Conservation (phyloP, 2,113 vertebrate species). For the Acanthochromis polyacanthus region DNA sequence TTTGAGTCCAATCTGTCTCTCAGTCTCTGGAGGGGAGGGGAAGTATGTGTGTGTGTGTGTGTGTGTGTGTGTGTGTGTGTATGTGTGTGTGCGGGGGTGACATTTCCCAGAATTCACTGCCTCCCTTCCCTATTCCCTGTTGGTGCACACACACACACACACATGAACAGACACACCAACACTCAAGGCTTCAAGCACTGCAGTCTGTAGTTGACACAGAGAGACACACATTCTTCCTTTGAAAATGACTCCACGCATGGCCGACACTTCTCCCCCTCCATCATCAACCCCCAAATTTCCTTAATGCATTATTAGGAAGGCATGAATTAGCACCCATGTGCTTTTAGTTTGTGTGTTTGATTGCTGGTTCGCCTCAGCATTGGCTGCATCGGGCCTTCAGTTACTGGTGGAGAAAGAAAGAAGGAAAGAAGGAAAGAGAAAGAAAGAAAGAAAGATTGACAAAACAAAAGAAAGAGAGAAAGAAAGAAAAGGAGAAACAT, state of each 20-base stretch:
- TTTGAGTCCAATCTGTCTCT: conserved; percentile 80
- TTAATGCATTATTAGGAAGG: conserved; percentile 75
- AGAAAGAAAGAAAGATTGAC: neutral
- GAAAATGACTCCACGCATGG: conserved; percentile 69
- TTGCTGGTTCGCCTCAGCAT: conserved; percentile 62
- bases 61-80: neutral
- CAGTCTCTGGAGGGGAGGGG: conserved; percentile 60
- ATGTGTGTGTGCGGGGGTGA: conserved; percentile 45
- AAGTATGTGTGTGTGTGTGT: conserved; percentile 19
- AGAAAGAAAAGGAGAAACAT: conserved; percentile 15
- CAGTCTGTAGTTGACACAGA: conserved; percentile 38
- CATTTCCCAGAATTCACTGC: conserved; percentile 69
- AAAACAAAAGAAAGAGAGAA: neutral
- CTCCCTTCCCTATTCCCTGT: conserved; percentile 39
- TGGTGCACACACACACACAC: neutral
- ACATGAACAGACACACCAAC: conserved; percentile 7
- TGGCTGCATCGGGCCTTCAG: conserved; percentile 39
- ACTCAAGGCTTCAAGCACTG: conserved; percentile 2
- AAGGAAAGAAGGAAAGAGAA: conserved; percentile 1
- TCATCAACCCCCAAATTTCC: conserved; percentile 63
- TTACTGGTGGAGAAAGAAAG: conserved; percentile 2
- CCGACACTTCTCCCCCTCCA: conserved; percentile 47
- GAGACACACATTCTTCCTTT: conserved; percentile 54
- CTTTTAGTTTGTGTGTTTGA: conserved; percentile 80
- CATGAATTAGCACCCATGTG: conserved; percentile 79